These are phyloP conservation scores for Etheostoma perlongum DNA, from an alignment of 2,797 vertebrate genomes.

Conservation along the genomic window DNA sequence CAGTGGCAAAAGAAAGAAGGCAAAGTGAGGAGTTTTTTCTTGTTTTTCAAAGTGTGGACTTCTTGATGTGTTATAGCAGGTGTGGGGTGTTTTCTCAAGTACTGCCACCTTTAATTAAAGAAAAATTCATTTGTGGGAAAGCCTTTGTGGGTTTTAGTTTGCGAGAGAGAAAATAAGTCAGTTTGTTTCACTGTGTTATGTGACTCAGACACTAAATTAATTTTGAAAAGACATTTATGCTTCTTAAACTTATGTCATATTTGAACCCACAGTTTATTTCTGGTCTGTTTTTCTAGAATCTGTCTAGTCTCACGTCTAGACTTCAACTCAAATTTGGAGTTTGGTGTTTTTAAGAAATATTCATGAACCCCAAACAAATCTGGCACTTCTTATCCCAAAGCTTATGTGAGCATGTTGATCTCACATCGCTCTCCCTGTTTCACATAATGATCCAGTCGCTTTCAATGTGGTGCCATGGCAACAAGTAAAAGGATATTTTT, in stretches of 20 bases:
- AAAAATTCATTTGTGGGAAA: conserved; percentile 4
- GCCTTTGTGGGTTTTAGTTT: background rate
- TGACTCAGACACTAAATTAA: background rate
- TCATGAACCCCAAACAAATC: background rate
- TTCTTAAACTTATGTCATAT: background rate
- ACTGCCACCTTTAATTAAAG: conserved; percentile 21
- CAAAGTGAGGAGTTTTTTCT: background rate
- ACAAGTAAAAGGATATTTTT: conserved; percentile 55
- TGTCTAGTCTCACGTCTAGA: background rate
- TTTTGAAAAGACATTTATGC: background rate
- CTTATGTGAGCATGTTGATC: background rate
- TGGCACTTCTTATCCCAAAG: background rate
- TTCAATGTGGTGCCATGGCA: conserved; percentile 59
- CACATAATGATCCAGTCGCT: conserved; percentile 41
- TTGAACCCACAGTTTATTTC: background rate
- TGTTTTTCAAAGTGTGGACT: conserved; percentile 10
- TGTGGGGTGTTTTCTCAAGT: conserved; percentile 14
- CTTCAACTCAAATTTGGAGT: background rate
- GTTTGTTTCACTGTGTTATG: conserved; percentile 1
- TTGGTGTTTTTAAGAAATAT: background rate
- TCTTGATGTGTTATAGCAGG: conserved; percentile 7
- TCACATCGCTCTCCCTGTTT: conserved; percentile 11
- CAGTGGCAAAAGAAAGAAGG: conserved; percentile 13
- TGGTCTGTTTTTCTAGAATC: background rate
- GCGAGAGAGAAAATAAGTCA: background rate